Evolutionary conservation across 2,888 invertebrate genomes (phyloP), one percentile per base, ranked within the genome.

Genomic region (Ectemnius cavifrons): DNA sequence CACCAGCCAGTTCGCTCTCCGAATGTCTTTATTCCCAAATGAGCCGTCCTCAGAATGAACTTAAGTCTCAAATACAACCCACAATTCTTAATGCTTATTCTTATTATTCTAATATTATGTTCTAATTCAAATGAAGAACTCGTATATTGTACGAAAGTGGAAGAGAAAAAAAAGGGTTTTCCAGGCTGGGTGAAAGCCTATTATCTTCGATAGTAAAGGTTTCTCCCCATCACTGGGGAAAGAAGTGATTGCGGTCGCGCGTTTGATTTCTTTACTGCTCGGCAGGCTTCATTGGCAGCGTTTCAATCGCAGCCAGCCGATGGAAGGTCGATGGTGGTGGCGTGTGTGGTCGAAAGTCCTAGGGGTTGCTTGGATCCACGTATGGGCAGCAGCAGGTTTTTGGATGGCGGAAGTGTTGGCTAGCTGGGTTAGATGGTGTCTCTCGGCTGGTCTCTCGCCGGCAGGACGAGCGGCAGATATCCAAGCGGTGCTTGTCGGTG

Each of bases 301-400:
- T 87, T 90, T 90, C 89, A 90, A 90, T 85, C 84, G 81, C 80
- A 83, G 82, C 81, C 82, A 85, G 78, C 82, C 85, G 88, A 87
- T 88, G 87, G 88, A 89, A 88, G 52, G 52, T 16, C 16, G 52
- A 16, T 11, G 23, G 52, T 13, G 52, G 14, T 16, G n/a, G 52
- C 52, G 52, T 52, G 52, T 16, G 16, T 52, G 52, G 16, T 16
- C 8, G 37, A 37, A 37, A 37, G 37, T 37, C 37, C 37, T 37
- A 11, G 11, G 37, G 37, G 37, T 37, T 37, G 37, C 37, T 37
- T 37, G 37, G 8, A 37, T 37, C 8, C 11, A 8, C 37, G 37
- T 11, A 37, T 23, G 37, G 37, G 37, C 37, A 8, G 23, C 23
- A 23, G 23, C 23, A 23, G 23, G 23, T 37, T 37, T 37, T 37